Evolutionary conservation across 1,140 invertebrate genomes (phyloP).

Genomic region (Ceratosolen solmsi): DNA sequence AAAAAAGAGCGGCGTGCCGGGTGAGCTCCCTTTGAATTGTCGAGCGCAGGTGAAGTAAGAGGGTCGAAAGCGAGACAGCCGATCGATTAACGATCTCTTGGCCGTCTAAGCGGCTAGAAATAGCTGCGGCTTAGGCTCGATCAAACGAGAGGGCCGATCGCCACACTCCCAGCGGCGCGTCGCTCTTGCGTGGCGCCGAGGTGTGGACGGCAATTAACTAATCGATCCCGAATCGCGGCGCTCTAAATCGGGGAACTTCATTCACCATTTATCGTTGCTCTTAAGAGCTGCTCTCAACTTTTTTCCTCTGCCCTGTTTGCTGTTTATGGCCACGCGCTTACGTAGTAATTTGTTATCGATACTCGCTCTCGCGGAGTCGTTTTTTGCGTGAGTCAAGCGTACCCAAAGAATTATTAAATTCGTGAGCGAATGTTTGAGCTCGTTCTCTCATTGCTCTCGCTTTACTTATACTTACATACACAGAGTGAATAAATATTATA

Average conservation of each 20-base stretch:
- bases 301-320: slow-evolving; percentile 3
- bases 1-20: neutral
- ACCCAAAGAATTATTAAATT: neutral
- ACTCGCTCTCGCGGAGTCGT: neutral
- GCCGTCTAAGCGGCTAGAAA: neutral
- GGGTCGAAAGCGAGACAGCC: neutral
- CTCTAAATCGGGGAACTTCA: neutral
- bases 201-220: slow-evolving; percentile 54
- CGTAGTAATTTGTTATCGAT: slow-evolving; percentile 9
- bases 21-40: slow-evolving; percentile 4
- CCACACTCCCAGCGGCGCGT: neutral
- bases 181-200: neutral
- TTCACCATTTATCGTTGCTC: neutral
- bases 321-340: neutral
- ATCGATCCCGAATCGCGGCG: slow-evolving; percentile 55
- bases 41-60: neutral
- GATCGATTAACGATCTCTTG: slow-evolving; percentile 30
- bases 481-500: no score
- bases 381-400: neutral
- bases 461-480: no score
- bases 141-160: neutral
- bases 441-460: no score
- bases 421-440: no score
- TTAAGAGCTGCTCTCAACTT: slow-evolving; percentile 12
- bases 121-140: neutral